Evolutionary conservation across 2,113 vertebrate species (phyloP), one percentile per base, ranked within the genome.

Genomic region (Chionis minor): DNA sequence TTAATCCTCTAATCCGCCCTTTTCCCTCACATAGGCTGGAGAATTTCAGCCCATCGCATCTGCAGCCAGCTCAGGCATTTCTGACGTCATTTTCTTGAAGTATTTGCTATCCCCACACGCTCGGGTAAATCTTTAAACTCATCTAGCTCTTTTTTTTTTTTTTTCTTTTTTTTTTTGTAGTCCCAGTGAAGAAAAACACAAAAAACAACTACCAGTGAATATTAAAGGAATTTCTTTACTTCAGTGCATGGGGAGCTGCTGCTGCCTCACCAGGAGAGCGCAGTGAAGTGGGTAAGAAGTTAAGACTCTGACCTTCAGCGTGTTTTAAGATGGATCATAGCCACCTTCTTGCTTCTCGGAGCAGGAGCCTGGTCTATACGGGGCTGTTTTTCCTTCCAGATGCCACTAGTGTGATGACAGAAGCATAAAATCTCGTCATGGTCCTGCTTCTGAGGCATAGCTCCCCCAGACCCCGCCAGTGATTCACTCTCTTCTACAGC

Each of bases 401-500:
- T 35, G 24, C 56, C 12, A 17, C 35, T 11, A 63, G 42, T 61
- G 49, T 1, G 1, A 16, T 1, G 3, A 62, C 7, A 42, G 69
- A 81, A 89, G 81, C 23, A 7, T 6, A 12, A 69, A 90, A 58
- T 49, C 67, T 66, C 26, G 4, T 15, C 24, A 49, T 7, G 9
- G 17, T 74, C 52, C 86, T 67, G 55, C 40, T 73, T 17, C 55
- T 30, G 61, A 40, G 38, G 72, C 38, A 20, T 21, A 49, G 49
- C 49, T 12, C 23, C 22, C 49, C 22, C 69, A n/a, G 40, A 47
- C 58, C 75, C 51, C 1, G 0, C 0, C 1, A 4, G 42, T 14
- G 45, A 69, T 78, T 67, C 7, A 1, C 66, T 59, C 42, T 69
- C 52, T 38, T 38, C 74, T 78, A 30, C 44, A 12, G 24, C 2